A percentile compares a stretch with the other conserved stretches of the same genome.
phyloP scores from a whole-genome alignment of 2,888 invertebrate species.

The Callinectes sapidus region DNA sequence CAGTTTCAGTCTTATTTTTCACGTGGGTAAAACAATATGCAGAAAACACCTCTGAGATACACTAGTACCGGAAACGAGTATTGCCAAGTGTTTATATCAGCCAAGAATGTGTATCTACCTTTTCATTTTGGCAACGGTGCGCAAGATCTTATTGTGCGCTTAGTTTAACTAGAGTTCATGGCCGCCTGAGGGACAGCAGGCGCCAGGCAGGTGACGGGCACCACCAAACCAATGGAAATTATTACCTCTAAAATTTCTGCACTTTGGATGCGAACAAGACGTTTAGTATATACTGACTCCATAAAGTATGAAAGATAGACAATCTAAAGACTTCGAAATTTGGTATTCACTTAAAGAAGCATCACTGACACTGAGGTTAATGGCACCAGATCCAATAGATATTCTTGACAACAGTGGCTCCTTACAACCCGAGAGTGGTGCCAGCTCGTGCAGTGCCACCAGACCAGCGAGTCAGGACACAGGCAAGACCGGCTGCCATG shows the following conservation, averaged over 20 bases:
- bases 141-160: not conserved
- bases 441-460: not conserved
- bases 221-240: not conserved
- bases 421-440: not conserved
- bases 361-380: not conserved
- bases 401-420: not conserved
- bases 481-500: not conserved
- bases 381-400: constrained; percentile 17
- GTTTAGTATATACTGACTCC: not conserved
- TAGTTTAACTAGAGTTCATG: not conserved
- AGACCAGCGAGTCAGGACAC: not conserved
- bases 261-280: not conserved
- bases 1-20: not conserved
- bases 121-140: not conserved
- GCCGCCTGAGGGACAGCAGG: not conserved
- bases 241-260: constrained; percentile 5
- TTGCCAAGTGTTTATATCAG: not conserved
- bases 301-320: not conserved
- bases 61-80: not conserved
- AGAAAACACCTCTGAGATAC: not conserved
- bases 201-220: not conserved
- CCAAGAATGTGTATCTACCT: constrained; percentile 8
- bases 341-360: not conserved
- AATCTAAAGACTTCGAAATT: not conserved
- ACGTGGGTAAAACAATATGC: not conserved